A percentile compares a stretch with the other conserved stretches of the same genome.
Conservation (phyloP, 2,888 invertebrate genomes). For the Ametastegia equiseti region DNA sequence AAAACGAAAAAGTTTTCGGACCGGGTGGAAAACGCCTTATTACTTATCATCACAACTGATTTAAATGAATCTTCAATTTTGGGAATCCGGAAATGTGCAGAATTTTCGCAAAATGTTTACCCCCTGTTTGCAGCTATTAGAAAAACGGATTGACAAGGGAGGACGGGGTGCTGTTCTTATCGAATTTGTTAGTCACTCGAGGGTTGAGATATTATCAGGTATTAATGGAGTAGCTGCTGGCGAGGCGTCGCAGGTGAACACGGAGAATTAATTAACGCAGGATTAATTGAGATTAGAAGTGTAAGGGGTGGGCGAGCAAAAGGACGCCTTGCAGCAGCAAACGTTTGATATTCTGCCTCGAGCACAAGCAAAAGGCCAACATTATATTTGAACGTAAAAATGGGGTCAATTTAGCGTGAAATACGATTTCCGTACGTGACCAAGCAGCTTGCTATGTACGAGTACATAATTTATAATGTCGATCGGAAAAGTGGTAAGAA, state of each 20-base stretch:
- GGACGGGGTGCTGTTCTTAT: too few species aligned
- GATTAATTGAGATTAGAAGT: conserved; percentile 9
- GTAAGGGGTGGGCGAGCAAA: background rate
- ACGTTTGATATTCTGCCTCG: background rate
- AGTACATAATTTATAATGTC: too few species aligned
- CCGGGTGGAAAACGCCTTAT: too few species aligned
- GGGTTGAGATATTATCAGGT: background rate
- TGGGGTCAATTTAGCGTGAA: background rate
- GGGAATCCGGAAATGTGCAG: too few species aligned
- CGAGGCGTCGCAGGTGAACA: background rate
- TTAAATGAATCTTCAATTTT: too few species aligned
- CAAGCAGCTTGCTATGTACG: background rate
- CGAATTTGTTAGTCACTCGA: too few species aligned
- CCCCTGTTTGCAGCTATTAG: too few species aligned
- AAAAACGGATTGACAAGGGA: too few species aligned
- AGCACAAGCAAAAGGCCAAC: background rate
- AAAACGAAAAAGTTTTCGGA: too few species aligned
- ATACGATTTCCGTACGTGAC: background rate
- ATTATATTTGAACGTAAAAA: background rate
- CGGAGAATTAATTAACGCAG: conserved; percentile 14
- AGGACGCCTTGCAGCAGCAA: background rate
- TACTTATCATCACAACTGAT: too few species aligned
- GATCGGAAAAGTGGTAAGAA: too few species aligned
- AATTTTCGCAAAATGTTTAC: too few species aligned
- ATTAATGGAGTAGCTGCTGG: background rate